Evolutionary conservation across 2,797 vertebrate genomes (phyloP).

Genomic region (Strix occidentalis): DNA sequence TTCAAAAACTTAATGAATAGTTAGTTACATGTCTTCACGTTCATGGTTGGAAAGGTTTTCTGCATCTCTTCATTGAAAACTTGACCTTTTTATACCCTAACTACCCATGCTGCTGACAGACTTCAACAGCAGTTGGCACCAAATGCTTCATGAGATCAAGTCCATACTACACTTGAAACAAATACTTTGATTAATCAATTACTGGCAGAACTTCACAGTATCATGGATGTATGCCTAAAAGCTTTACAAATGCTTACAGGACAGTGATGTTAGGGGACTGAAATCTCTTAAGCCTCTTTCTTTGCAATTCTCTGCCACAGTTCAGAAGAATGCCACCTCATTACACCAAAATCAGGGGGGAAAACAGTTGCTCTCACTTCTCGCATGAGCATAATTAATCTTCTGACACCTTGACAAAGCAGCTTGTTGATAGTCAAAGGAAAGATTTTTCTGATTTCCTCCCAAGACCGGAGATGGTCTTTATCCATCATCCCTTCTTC

Average conservation of each 20-base stretch:
- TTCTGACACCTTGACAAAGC: conserved; percentile 90
- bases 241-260: conserved; percentile 31
- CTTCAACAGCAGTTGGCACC: neutral
- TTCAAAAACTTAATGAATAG: neutral
- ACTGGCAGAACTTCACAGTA: conserved; percentile 28
- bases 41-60: neutral
- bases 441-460: conserved; percentile 88
- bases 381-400: conserved; percentile 79
- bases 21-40: fast-evolving
- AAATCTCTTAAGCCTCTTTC: conserved; percentile 71
- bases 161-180: conserved; percentile 17
- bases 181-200: conserved; percentile 51
- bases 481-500: conserved; percentile 93
- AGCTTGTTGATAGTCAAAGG: conserved; percentile 82
- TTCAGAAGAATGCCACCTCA: conserved; percentile 70
- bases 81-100: neutral
- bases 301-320: conserved; percentile 69
- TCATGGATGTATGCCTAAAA: conserved; percentile 19
- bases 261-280: conserved; percentile 44
- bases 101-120: neutral
- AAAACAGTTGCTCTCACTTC: conserved; percentile 50
- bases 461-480: conserved; percentile 83
- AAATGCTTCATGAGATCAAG: neutral
- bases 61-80: neutral
- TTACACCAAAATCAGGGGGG: conserved; percentile 52